phyloP scores from a whole-genome alignment of 2,797 vertebrate genomes.

The Heteromormyrus szaboi region DNA sequence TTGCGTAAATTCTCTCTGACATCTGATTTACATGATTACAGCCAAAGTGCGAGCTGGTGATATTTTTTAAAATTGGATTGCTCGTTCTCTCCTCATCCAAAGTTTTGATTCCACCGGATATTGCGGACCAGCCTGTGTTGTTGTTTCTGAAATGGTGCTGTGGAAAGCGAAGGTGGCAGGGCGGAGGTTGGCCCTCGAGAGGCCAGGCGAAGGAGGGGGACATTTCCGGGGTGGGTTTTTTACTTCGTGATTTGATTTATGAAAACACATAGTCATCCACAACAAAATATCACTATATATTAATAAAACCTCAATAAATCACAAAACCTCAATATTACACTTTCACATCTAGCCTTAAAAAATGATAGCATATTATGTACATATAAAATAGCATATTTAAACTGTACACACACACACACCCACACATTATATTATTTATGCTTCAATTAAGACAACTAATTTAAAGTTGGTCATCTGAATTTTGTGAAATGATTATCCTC shows the following conservation, averaged over 20 bases:
- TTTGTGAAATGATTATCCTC: not conserved
- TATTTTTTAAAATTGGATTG: constrained; percentile 19
- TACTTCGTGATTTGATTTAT: not conserved
- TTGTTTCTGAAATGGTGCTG: not conserved
- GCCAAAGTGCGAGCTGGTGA: constrained; percentile 12
- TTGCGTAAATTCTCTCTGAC: constrained; percentile 19
- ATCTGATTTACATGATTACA: constrained; percentile 25
- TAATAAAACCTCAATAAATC: not conserved
- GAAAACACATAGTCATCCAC: not conserved
- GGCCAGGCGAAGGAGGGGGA: not conserved
- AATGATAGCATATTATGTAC: not conserved
- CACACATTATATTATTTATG: not conserved
- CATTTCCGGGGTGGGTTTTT: not conserved
- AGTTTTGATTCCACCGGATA: constrained; percentile 23
- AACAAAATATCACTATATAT: not conserved
- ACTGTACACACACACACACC: not conserved
- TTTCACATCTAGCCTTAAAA: not conserved
- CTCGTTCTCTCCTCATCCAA: not conserved
- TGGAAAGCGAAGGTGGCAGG: constrained; percentile 12
- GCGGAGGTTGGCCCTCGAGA: not conserved
- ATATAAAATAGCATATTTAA: not conserved
- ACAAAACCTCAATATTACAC: not conserved
- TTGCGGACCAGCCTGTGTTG: not conserved
- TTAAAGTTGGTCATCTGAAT: not conserved
- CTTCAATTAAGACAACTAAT: not conserved